phyloP scores from a whole-genome alignment of 2,888 invertebrate genomes.

The Pogonocherus hispidulus region DNA sequence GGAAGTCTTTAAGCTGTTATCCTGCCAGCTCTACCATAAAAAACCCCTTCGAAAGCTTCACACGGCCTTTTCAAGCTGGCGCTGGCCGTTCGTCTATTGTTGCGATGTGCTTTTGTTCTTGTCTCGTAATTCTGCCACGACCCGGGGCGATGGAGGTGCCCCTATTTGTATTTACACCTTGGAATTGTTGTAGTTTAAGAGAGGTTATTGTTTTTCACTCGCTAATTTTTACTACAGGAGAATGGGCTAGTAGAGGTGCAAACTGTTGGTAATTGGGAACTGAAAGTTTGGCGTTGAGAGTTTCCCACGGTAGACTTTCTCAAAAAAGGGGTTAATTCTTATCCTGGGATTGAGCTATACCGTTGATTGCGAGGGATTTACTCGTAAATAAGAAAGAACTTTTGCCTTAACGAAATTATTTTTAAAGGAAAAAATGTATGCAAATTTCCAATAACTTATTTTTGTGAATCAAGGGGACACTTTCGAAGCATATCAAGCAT shows the following conservation, averaged over 20 bases:
- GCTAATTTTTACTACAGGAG: background rate
- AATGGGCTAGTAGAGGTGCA: background rate
- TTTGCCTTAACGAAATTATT: no score
- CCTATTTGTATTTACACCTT: constrained; percentile 10
- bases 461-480: no score
- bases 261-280: background rate
- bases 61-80: constrained; percentile 33
- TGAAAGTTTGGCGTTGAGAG: background rate
- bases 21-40: constrained; percentile 23
- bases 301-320: background rate
- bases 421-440: no score
- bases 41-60: constrained; percentile 26
- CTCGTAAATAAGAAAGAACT: no score
- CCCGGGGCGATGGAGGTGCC: constrained; percentile 17
- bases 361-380: no score
- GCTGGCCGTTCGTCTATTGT: constrained; percentile 28
- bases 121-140: constrained; percentile 10
- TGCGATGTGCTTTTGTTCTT: constrained; percentile 32
- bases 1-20: constrained; percentile 34
- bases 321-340: no score
- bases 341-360: no score
- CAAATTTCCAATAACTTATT: no score
- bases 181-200: background rate
- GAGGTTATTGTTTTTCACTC: constrained; percentile 1
- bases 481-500: no score